Evolutionary conservation across 2,888 invertebrate species (phyloP), one percentile per base, ranked within the genome.

Genomic region (Malacosoma neustria): DNA sequence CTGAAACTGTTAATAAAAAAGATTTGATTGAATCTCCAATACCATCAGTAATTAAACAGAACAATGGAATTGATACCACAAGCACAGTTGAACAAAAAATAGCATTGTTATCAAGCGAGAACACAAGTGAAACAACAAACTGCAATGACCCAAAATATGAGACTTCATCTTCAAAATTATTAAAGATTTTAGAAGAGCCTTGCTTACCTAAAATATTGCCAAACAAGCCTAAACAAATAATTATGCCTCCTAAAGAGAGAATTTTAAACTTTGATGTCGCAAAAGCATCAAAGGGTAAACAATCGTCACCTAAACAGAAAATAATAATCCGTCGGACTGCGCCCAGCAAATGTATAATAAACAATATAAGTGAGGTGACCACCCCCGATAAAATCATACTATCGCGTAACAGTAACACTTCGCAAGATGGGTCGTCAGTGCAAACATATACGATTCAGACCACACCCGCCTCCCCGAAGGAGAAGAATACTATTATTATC

Each of bases 161-260:
- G 37, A 72, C 74, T n/a, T 69, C 79, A 4, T 76, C 87, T 3
- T 87, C 88, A 1, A 89, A 88, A 66, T 57, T 89, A 32, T 63
- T 89, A 41, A 88, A 89, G 60, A 87, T 89, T 38, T 64, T 89
- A 45, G 88, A 88, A 50, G 87, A 88, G 46, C 80, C 85, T 0
- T 61, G 61, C 38, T 57, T 68, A 43, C 69, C 72, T 11, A 80
- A 71, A 57, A 46, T 68, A 29, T 15, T 53, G 14, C 13, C 59
- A 5, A 61, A 54, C 38, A 82, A 72, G 49, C 41, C 68, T 13
- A 82, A 81, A 49, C 72, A 71, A 51, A 50, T 74, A 29, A 54
- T 75, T 30, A 49, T 72, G 33, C 56, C 72, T 1, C 67, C 69
- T 1, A 85, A 74, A 53, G 87, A 86, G 49, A 86, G 84, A 54